Evolutionary conservation across 2,888 invertebrate genomes (phyloP).

Genomic region (Adela reaumurella): DNA sequence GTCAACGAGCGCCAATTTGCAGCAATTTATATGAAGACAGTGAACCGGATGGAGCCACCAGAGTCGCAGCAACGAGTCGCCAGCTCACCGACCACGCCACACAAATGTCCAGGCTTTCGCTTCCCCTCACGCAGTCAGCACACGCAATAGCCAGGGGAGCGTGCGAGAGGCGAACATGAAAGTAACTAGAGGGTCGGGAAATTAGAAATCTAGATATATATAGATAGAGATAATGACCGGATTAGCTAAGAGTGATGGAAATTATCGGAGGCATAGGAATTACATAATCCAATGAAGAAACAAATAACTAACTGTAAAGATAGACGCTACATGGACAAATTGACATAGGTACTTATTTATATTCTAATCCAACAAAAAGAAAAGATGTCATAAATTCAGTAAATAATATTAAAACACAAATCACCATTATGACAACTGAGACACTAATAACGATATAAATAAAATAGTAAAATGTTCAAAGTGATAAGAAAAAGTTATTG

Average conservation of each 20-base stretch:
- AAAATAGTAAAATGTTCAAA: neutral
- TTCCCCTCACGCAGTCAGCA: neutral
- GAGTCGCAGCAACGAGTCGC: constrained; percentile 1
- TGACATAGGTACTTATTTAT: too few relatives aligned
- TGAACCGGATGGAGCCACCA: neutral
- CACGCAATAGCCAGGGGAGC: too few relatives aligned
- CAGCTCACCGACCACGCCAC: too few relatives aligned
- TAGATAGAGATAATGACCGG: too few relatives aligned
- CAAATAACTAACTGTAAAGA: too few relatives aligned
- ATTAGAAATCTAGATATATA: too few relatives aligned
- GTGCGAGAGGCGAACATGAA: too few relatives aligned
- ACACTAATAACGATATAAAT: neutral
- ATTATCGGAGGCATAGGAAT: too few relatives aligned
- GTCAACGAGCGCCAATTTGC: neutral
- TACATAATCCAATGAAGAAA: too few relatives aligned
- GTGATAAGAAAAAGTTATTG: neutral
- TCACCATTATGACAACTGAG: neutral
- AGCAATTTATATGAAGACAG: constrained; percentile 1
- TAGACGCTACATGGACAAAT: too few relatives aligned
- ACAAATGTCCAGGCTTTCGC: neutral
- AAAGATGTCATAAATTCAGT: neutral
- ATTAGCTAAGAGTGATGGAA: too few relatives aligned
- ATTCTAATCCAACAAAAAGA: too few relatives aligned
- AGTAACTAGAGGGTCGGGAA: neutral
- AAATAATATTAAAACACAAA: neutral